Base-by-base conservation (phyloP, 2,113 vertebrate species). In the Mugil cephalus region DNA sequence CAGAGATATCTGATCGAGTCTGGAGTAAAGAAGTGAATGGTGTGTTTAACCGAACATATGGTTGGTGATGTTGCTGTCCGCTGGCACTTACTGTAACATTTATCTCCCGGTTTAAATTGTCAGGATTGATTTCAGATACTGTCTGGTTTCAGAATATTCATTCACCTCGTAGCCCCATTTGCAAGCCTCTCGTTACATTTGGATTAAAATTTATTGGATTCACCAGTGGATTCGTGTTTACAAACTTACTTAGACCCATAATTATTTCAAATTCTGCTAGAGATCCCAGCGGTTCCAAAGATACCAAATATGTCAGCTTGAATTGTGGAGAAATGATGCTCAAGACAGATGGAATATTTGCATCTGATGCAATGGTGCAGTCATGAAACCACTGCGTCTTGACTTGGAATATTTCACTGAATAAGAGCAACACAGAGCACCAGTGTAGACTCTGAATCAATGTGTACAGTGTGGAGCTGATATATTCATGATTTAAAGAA, bases 241-340 rank as follows among this genome's bases (percentile, higher is more conserved):
- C 39, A 52, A 40, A 55, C 10, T 65, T 4, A 42, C 19, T 4
- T 30, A 19, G 34, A 77, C 34, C 11, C 15, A 6, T 35, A n/a
- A 69, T 55, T 66, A 75, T 48, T 52, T 74, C 10, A 56, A 38
- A 58, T 74, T 74, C 42, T 55, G 1, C 38, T 13, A 19, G 38
- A 60, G 36, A 45, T 68, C 13, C 30, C 14, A 36, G 24, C 10
- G 15, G 60, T 79, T 65, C 35, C 11, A 67, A 65, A 36, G 15
- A 36, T 50, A 46, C 38, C 21, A 56, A 7, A 34, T 6, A 7
- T 62, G 54, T 66, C 71, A 56, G 48, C 62, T 51, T 64, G 34
- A 60, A 77, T 46, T 59, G 51, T 38, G 58, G 13, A 24, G 55
- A 64, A 71, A 67, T 46, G 36, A 78, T 68, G 64, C 51, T 34